Conservation (phyloP, 1,140 invertebrate species). For the Hormaphis cornu region DNA sequence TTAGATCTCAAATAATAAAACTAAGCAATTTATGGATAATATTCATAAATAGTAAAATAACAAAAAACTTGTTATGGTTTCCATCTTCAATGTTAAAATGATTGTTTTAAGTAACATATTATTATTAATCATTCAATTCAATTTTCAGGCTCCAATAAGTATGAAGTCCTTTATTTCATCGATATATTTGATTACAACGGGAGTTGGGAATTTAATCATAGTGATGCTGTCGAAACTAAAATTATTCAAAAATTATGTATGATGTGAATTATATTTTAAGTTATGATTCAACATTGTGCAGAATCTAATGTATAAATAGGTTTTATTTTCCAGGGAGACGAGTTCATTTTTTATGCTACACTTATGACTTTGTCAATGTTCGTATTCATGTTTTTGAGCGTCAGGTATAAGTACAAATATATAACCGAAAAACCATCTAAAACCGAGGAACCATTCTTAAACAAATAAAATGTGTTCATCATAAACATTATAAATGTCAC, state of each 20-base stretch:
- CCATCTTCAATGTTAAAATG: no score
- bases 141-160: slow-evolving; percentile 48
- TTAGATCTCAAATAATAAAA: no score
- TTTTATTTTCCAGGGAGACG: not conserved
- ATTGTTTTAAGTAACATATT: no score
- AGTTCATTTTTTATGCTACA: not conserved
- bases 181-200: slow-evolving; percentile 45
- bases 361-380: not conserved
- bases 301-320: not conserved
- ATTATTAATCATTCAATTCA: no score
- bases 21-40: no score
- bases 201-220: slow-evolving; percentile 46
- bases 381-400: not conserved
- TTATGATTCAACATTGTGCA: slow-evolving; percentile 39
- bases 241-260: slow-evolving; percentile 47
- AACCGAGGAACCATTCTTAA: no score
- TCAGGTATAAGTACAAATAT: not conserved
- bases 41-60: no score
- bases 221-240: slow-evolving; percentile 46
- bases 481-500: no score
- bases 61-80: no score
- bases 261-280: slow-evolving; percentile 35
- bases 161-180: slow-evolving; percentile 50
- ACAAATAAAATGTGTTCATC: no score
- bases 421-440: not conserved